These are phyloP conservation scores for Acanthosoma haemorrhoidale DNA, from an alignment of 2,888 invertebrate species.

Conservation along the genomic window DNA sequence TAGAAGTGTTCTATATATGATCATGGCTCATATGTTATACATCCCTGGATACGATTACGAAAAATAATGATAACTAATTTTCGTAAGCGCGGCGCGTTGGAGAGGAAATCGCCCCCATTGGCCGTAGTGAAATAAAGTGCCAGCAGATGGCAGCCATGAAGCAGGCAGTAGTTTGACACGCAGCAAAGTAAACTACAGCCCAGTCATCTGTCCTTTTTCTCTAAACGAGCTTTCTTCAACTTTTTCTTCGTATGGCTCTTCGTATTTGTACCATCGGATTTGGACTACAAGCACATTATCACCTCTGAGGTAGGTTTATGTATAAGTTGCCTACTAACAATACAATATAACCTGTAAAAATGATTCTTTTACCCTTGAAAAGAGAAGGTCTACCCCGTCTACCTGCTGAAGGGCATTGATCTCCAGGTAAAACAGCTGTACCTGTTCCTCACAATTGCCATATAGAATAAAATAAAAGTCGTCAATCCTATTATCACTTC, in stretches of 20 bases:
- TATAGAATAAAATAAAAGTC: too few species aligned
- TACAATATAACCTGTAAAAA: too few species aligned
- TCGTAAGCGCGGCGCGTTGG: too few species aligned
- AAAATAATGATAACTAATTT: too few species aligned
- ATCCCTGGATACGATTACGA: too few species aligned
- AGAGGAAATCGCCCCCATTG: too few species aligned
- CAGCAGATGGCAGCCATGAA: slow-evolving; percentile 7
- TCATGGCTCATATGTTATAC: too few species aligned
- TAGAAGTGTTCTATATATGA: too few species aligned
- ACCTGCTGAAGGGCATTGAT: slow-evolving; percentile 27
- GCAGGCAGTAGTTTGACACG: slow-evolving; percentile 17
- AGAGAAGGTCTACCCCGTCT: neutral
- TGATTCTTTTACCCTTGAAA: neutral
- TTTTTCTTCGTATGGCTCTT: neutral
- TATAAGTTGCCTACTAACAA: neutral
- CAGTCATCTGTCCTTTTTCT: slow-evolving; percentile 1
- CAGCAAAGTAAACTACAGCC: slow-evolving; percentile 17
- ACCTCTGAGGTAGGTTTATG: neutral
- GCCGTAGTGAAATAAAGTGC: neutral
- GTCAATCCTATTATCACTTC: too few species aligned
- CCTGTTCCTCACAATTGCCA: neutral
- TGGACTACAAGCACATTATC: neutral
- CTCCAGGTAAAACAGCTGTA: slow-evolving; percentile 21
- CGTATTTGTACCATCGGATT: neutral
- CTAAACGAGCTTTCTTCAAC: neutral